These are phyloP conservation scores for Falco berigora DNA, from an alignment of 2,797 vertebrate genomes.

Conservation along the genomic window DNA sequence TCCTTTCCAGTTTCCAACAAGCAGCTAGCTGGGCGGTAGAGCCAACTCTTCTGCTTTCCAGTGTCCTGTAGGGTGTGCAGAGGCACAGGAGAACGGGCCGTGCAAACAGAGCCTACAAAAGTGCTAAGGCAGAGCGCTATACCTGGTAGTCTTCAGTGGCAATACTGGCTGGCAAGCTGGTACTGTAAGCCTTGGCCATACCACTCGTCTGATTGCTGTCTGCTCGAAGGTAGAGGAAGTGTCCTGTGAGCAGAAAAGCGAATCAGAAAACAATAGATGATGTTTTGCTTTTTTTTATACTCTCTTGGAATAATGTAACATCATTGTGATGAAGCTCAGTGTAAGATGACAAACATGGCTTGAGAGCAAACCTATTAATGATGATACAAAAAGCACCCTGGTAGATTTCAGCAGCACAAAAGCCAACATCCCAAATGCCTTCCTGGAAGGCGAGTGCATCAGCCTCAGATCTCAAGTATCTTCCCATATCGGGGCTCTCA, in stretches of 20 bases:
- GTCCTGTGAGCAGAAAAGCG: slow-evolving; percentile 67
- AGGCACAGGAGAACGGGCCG: neutral
- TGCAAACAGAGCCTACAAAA: neutral
- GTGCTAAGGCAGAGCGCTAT: neutral
- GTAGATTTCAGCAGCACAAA: neutral
- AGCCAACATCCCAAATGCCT: neutral
- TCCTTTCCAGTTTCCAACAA: neutral
- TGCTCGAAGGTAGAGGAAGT: slow-evolving; percentile 81
- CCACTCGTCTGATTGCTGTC: slow-evolving; percentile 55
- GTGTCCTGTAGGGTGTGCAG: neutral
- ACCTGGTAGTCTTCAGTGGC: slow-evolving; percentile 79
- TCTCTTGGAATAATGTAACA: neutral
- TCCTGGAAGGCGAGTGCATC: neutral
- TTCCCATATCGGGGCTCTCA: neutral
- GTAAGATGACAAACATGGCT: neutral
- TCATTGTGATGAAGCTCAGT: neutral
- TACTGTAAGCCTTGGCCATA: slow-evolving; percentile 73
- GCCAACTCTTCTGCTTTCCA: neutral
- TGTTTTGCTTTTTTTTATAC: neutral
- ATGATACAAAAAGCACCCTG: neutral
- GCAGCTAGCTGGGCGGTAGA: neutral
- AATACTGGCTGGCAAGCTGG: slow-evolving; percentile 72
- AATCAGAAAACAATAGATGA: neutral
- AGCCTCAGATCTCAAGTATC: neutral
- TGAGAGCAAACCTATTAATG: neutral